These are phyloP conservation scores for Eulemur albifrons DNA, from an alignment of 2,797 vertebrate species.

Conservation along the genomic window DNA sequence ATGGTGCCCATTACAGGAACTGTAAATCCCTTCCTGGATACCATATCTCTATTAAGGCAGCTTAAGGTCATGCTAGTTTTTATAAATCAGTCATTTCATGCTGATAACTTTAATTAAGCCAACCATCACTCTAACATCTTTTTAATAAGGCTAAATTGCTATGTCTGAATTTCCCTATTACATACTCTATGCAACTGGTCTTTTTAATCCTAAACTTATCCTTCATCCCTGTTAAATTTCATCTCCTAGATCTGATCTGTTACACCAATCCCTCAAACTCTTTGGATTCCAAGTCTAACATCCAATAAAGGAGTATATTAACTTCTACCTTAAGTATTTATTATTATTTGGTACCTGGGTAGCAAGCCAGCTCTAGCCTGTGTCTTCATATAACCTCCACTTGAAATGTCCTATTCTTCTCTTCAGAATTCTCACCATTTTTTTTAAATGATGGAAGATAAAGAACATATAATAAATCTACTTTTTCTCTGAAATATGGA, in stretches of 20 bases:
- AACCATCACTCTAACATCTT: neutral
- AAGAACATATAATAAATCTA: neutral
- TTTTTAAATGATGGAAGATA: neutral
- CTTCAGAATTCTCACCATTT: neutral
- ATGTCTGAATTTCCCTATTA: neutral
- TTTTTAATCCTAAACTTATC: neutral
- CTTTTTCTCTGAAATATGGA: conserved; percentile 21
- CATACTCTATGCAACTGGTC: neutral
- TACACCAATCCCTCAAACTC: neutral
- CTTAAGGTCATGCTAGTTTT: neutral
- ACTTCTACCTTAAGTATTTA: neutral
- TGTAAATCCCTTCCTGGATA: neutral
- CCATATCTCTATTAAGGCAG: neutral
- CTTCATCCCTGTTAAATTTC: neutral
- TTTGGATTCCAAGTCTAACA: neutral
- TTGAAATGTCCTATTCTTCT: neutral
- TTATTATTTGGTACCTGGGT: neutral
- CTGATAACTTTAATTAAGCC: neutral
- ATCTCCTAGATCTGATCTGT: neutral
- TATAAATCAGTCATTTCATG: conserved; percentile 9
- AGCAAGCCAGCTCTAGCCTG: neutral
- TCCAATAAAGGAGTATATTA: neutral
- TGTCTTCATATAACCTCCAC: neutral
- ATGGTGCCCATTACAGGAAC: neutral
- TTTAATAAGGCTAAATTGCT: conserved; percentile 14